These are phyloP conservation scores for Clarias macrocephalus DNA, from an alignment of 2,113 vertebrate species.

Conservation along the genomic window DNA sequence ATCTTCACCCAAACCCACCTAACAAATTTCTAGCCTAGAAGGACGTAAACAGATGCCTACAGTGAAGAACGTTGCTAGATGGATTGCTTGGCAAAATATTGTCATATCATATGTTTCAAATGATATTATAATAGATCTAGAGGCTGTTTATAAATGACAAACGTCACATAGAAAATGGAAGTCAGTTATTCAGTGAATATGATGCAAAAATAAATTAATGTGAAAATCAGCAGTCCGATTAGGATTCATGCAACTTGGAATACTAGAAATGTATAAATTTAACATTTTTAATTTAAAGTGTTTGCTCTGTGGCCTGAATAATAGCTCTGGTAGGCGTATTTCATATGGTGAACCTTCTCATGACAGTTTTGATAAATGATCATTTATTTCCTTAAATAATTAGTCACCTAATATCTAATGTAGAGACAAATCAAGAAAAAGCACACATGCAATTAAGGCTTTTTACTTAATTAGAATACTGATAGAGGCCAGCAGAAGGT, in stretches of 20 bases:
- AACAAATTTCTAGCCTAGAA: too few relatives aligned
- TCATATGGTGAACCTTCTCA: neutral
- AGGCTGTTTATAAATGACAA: neutral
- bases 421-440: neutral
- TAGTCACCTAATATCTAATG: neutral
- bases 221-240: neutral
- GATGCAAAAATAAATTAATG: neutral
- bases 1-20: too few relatives aligned
- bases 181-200: neutral
- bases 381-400: neutral
- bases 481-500: neutral
- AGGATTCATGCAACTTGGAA: neutral
- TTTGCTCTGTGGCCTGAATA: neutral
- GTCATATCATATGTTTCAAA: too few relatives aligned
- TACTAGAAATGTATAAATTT: too few relatives aligned
- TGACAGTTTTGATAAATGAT: neutral
- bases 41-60: too few relatives aligned
- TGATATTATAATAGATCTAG: too few relatives aligned
- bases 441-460: neutral
- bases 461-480: neutral
- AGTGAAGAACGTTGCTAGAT: too few relatives aligned
- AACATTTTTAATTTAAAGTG: neutral
- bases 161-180: neutral
- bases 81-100: too few relatives aligned
- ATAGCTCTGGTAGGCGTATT: neutral